Base-by-base conservation (phyloP, 2,888 invertebrate genomes). In the Rambutsinella grinnellia region DNA sequence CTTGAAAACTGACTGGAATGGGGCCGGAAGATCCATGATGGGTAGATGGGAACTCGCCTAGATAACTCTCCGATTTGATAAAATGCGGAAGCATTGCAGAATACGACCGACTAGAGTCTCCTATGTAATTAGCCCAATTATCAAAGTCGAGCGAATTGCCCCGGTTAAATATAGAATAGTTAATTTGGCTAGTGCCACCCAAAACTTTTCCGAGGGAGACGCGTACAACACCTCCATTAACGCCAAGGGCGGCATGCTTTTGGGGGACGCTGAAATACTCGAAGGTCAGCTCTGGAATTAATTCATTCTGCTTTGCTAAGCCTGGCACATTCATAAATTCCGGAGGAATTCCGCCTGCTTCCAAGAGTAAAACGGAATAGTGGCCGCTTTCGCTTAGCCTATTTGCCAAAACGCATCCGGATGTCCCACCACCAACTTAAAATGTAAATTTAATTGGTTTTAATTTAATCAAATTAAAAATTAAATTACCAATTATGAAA, bases 21-120 rank as follows among this genome's bases (percentile, higher is more conserved):
- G 75, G 79, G 0, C 79, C 79, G 19, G n/a, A 24, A 15, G n/a
- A 61, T 1, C 79, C 79, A 63, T 79, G 77, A n/a, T 62, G 36
- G 19, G 44, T 5, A 47, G 72, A 72, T 17, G 60, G 60, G 28
- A 46, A 76, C 17, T 51, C 46, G 8, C 76, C 70, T 2, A 2
- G 10, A 28, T 76, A 76, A 3, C 10, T 49, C 44, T 76, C 76
- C 0, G n/a, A 5, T n/a, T 46, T 51, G 36, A 61, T 60, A 15
- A 76, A 70, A 17, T 65, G 49, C 21, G 56, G 44, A 2, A 76
- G 36, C 68, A 76, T 46, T 49, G 60, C 70, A 3, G 23, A 24
- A 49, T 76, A 76, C 2, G 27, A 63, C 76, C 76, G 70, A 3
- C 47, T 24, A 1, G 21, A 13, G 24, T 69, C 69, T 19, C 53